Evolutionary conservation across 2,113 vertebrate genomes (phyloP).

Genomic region (Benitochromis conjunctus): DNA sequence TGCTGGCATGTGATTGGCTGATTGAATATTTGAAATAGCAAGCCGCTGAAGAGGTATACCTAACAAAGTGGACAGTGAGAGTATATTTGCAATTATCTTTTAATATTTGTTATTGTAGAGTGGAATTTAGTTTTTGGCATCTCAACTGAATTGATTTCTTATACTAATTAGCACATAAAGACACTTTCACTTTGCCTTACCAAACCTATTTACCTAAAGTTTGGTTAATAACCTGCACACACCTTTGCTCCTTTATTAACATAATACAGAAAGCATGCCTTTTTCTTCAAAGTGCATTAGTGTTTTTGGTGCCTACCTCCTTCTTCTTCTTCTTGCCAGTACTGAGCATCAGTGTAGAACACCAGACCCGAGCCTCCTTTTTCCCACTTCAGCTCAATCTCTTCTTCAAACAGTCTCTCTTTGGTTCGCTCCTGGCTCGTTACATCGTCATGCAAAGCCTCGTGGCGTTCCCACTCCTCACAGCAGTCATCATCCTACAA

Average conservation of each 20-base stretch:
- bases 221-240: background rate
- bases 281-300: background rate
- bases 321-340: constrained; percentile 89
- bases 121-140: background rate
- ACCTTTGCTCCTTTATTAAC: background rate
- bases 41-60: background rate
- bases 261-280: background rate
- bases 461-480: constrained; percentile 96
- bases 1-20: background rate
- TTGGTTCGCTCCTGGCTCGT: constrained; percentile 85
- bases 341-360: constrained; percentile 96
- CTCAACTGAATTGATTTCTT: background rate
- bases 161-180: background rate
- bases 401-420: constrained; percentile 90
- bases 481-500: constrained; percentile 81
- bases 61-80: background rate
- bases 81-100: background rate
- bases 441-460: constrained; percentile 90
- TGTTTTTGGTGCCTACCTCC: constrained; percentile 75
- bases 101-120: background rate
- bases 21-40: background rate
- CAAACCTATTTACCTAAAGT: background rate
- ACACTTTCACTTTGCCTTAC: background rate
- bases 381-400: constrained; percentile 98
- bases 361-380: constrained; percentile 94